A percentile compares a stretch with the other conserved stretches of the same genome.
Conservation (phyloP, 2,888 invertebrate species). For the Noctua janthina region DNA sequence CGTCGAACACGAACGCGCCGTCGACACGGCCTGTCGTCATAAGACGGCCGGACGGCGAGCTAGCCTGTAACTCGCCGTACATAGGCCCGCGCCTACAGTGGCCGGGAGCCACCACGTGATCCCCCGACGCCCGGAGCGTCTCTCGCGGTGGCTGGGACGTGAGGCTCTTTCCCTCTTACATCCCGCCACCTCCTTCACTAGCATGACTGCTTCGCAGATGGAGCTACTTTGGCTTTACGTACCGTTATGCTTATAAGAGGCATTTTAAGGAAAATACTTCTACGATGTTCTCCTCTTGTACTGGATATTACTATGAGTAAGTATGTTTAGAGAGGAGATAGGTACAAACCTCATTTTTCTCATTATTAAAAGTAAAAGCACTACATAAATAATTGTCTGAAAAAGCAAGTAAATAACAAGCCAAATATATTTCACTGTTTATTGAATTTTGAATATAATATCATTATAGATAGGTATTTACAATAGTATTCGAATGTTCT, state of each 20-base stretch:
- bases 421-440: constrained; percentile 79
- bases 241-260: neutral
- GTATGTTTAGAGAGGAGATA: neutral
- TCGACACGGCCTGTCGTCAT: too few relatives aligned
- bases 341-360: neutral
- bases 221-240: neutral
- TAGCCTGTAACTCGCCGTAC: too few relatives aligned
- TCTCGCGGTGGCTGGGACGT: too few relatives aligned
- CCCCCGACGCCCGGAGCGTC: too few relatives aligned
- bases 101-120: too few relatives aligned
- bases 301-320: neutral
- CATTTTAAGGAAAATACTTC: neutral
- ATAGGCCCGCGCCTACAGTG: too few relatives aligned
- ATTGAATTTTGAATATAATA: constrained; percentile 86
- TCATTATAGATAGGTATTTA: constrained; percentile 84
- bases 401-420: constrained; percentile 67
- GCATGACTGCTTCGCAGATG: too few relatives aligned
- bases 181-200: too few relatives aligned
- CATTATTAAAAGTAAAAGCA: constrained; percentile 9
- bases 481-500: constrained; percentile 81
- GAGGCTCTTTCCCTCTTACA: too few relatives aligned
- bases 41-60: too few relatives aligned
- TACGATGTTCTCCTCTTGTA: neutral
- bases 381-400: constrained; percentile 15
- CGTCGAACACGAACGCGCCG: too few relatives aligned